Evolutionary conservation across 2,113 vertebrate genomes (phyloP).

Genomic region (Rutilus rutilus): DNA sequence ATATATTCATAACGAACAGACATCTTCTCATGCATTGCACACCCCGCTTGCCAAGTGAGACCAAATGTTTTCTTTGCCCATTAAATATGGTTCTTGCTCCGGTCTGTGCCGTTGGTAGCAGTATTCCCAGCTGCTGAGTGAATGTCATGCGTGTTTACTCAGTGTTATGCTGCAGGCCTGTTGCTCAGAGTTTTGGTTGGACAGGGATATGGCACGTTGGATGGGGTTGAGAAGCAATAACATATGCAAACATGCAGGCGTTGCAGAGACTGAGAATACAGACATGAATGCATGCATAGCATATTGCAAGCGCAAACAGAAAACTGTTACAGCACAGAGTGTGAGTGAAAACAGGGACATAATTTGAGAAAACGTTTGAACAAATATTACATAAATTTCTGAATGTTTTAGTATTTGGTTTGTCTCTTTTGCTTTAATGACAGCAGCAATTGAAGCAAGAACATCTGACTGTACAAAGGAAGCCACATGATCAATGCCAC

Average conservation of each 20-base stretch:
- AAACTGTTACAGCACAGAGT: background rate
- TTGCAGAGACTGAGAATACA: constrained; percentile 17
- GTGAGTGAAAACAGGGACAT: background rate
- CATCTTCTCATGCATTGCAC: constrained; percentile 15
- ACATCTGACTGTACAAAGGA: background rate
- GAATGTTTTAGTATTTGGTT: background rate
- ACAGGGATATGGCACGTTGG: constrained; percentile 36
- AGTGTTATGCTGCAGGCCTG: constrained; percentile 27
- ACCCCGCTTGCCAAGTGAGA: constrained; percentile 2
- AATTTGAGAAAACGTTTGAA: no score
- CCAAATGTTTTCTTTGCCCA: constrained; percentile 27
- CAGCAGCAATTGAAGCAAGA: background rate
- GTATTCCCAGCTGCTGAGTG: constrained; percentile 37
- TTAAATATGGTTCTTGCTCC: constrained; percentile 10
- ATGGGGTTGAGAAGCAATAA: constrained; percentile 32
- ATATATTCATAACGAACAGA: constrained; percentile 16
- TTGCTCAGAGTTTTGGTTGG: constrained; percentile 27
- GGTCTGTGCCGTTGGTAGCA: constrained; percentile 18
- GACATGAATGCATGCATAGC: background rate
- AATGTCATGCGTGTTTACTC: constrained; percentile 43
- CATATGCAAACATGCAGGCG: constrained; percentile 1
- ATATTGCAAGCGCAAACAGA: background rate
- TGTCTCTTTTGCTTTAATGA: background rate
- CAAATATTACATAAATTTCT: background rate
- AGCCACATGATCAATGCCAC: background rate